phyloP scores from a whole-genome alignment of 2,797 vertebrate genomes.

The Harpagifer antarcticus region DNA sequence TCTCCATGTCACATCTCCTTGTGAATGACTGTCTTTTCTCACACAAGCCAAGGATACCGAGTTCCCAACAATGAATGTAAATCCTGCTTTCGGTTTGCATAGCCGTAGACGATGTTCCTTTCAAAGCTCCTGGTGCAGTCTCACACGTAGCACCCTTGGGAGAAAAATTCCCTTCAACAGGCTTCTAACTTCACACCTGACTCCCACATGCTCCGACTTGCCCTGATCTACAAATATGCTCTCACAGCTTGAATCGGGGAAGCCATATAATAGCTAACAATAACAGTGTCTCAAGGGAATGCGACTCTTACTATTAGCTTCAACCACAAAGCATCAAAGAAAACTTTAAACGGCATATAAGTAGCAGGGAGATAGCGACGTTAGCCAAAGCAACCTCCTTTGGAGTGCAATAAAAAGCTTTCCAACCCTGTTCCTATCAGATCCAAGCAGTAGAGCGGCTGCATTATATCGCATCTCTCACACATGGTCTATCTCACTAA shows the following conservation, averaged over 20 bases:
- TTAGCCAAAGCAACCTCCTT: neutral
- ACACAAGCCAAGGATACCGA: neutral
- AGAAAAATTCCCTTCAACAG: slow-evolving; percentile 14
- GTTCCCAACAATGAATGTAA: slow-evolving; percentile 11
- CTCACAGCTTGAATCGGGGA: neutral
- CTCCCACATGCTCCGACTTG: slow-evolving; percentile 41
- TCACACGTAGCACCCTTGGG: neutral
- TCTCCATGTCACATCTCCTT: neutral
- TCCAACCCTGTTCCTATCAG: slow-evolving; percentile 52
- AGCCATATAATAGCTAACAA: slow-evolving; percentile 40
- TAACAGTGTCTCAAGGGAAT: slow-evolving; percentile 11
- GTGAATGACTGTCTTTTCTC: slow-evolving; percentile 8
- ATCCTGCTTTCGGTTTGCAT: neutral
- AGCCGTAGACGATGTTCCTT: neutral
- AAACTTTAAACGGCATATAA: slow-evolving; percentile 3
- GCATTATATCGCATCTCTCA: slow-evolving; percentile 42
- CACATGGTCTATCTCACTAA: slow-evolving; percentile 30
- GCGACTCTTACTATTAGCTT: neutral
- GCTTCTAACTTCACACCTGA: slow-evolving; percentile 18
- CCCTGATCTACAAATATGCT: slow-evolving; percentile 11
- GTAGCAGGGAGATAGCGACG: slow-evolving; percentile 22
- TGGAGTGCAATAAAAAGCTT: slow-evolving; percentile 27
- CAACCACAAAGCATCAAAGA: neutral
- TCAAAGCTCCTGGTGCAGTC: neutral
- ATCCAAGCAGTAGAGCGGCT: slow-evolving; percentile 32